phyloP scores from a whole-genome alignment of 2,888 invertebrate genomes.

The Perdita meconis region DNA sequence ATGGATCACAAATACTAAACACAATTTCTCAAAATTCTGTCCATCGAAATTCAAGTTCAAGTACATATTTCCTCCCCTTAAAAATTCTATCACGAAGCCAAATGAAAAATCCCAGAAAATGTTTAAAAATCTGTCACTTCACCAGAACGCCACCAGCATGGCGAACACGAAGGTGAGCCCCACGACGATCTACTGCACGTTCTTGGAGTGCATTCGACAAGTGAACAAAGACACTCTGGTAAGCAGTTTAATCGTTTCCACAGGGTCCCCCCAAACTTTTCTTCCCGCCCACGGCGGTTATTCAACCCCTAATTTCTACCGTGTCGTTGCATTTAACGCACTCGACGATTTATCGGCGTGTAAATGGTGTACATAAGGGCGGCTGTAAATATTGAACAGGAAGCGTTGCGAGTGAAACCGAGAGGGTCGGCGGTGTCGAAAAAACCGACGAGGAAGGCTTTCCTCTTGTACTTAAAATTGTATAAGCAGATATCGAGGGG shows the following conservation, averaged over 20 bases:
- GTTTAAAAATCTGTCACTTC: background rate
- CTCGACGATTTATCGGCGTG: conserved; percentile 7
- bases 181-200: conserved; percentile 77
- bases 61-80: too few relatives aligned
- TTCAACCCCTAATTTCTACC: background rate
- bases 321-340: background rate
- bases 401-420: conserved; percentile 15
- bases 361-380: conserved; percentile 63
- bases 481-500: conserved; percentile 53
- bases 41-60: too few relatives aligned
- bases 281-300: background rate
- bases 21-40: too few relatives aligned
- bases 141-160: conserved; percentile 74
- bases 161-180: conserved; percentile 65
- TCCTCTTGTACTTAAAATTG: conserved; percentile 41
- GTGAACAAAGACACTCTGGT: conserved; percentile 80
- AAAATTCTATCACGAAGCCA: too few relatives aligned
- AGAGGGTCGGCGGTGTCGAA: background rate
- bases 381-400: conserved; percentile 63
- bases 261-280: background rate
- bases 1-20: too few relatives aligned
- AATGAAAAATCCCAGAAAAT: too few relatives aligned
- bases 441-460: conserved; percentile 1
- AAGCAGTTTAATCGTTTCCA: conserved; percentile 45
- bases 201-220: conserved; percentile 80